Percentiles rank a stretch among this genome's conserved stretches.
phyloP scores from a whole-genome alignment of 2,113 vertebrate species.

The Verasper variegatus region DNA sequence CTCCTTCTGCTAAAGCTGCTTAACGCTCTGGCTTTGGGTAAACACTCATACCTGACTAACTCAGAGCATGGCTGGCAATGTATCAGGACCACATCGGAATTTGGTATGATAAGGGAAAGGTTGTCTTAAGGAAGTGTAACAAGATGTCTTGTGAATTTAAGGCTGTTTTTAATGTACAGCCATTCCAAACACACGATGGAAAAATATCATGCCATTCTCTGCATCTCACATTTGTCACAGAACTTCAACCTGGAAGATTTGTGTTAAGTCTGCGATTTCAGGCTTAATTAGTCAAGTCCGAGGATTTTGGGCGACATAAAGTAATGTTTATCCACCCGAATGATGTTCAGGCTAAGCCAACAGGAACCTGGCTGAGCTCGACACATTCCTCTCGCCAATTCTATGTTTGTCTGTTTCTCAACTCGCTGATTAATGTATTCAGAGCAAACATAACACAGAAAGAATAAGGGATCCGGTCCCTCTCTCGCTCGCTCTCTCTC shows the following conservation, averaged over 20 bases:
- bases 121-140: neutral
- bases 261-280: neutral
- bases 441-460: constrained; percentile 55
- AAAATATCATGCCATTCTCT: constrained; percentile 33
- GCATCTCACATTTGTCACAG: constrained; percentile 41
- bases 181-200: constrained; percentile 7
- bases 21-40: constrained; percentile 50
- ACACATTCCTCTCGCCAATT: constrained; percentile 41
- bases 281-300: constrained; percentile 59
- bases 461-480: constrained; percentile 28
- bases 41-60: constrained; percentile 36
- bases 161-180: too few relatives aligned
- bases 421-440: constrained; percentile 61
- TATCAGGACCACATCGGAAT: constrained; percentile 31
- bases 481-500: too few relatives aligned
- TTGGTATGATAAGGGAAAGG: neutral
- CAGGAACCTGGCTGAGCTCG: constrained; percentile 58
- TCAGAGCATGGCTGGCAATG: neutral
- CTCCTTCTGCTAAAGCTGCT: constrained; percentile 43
- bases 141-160: constrained; percentile 14
- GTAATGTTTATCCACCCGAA: constrained; percentile 57
- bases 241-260: neutral
- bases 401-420: constrained; percentile 60
- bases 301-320: constrained; percentile 45
- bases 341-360: constrained; percentile 57